Evolutionary conservation across 1,140 invertebrate genomes (phyloP).

Genomic region (Asobara japonica): DNA sequence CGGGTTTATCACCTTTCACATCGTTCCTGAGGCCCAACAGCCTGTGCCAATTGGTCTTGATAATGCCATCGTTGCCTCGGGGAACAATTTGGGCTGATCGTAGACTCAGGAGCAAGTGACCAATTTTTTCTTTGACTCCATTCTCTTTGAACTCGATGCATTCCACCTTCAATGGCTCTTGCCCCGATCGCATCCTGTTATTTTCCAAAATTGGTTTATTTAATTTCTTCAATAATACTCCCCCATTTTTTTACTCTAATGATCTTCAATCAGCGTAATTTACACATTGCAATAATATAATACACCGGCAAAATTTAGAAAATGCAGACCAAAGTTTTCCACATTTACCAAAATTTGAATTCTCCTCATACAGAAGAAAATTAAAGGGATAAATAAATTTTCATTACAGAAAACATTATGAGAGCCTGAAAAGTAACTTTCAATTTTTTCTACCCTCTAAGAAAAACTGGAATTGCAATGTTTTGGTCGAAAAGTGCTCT

Average conservation of each 20-base stretch:
- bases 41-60: conserved; percentile 63
- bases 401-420: no score
- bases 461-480: no score
- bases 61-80: conserved; percentile 40
- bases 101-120: conserved; percentile 65
- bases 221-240: background rate
- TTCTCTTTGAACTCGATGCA: conserved; percentile 62
- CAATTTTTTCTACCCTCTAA: no score
- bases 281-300: no score
- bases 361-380: no score
- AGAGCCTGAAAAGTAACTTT: no score
- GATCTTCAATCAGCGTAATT: no score
- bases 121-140: conserved; percentile 60
- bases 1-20: conserved; percentile 62
- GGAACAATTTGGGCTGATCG: conserved; percentile 64
- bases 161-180: conserved; percentile 66
- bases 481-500: background rate
- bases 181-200: conserved; percentile 62
- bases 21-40: conserved; percentile 63
- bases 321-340: no score
- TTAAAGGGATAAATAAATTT: no score
- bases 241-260: background rate
- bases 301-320: no score
- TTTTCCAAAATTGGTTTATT: background rate
- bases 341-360: background rate